phyloP scores from a whole-genome alignment of 2,888 invertebrate species.

The Terebella lapidaria region DNA sequence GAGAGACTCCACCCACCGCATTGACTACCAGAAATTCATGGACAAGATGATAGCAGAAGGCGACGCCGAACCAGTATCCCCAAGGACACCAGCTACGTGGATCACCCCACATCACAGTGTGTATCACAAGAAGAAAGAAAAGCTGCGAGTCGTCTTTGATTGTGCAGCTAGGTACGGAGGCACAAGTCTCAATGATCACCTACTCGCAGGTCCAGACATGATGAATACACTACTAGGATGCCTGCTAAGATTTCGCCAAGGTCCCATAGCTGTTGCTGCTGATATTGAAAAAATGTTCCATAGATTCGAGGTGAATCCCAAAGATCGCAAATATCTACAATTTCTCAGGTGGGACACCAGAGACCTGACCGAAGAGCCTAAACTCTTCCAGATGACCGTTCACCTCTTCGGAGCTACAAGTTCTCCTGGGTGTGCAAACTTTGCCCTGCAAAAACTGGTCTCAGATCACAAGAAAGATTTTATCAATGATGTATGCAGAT shows the following conservation, averaged over 20 bases:
- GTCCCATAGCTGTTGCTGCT: neutral
- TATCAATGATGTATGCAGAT: conserved; percentile 8
- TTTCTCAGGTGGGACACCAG: conserved; percentile 4
- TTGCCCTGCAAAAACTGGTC: conserved; percentile 5
- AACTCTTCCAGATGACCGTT: conserved; percentile 5
- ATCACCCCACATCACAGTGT: conserved; percentile 10
- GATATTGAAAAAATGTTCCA: conserved; percentile 12
- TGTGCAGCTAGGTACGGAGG: conserved; percentile 5
- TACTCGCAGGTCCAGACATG: conserved; percentile 7
- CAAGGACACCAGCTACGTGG: neutral
- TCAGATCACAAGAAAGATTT: neutral
- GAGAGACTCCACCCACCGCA: neutral
- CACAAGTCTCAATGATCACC: conserved; percentile 5
- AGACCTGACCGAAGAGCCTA: neutral
- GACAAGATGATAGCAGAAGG: neutral
- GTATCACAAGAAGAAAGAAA: conserved; percentile 7
- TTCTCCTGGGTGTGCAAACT: conserved; percentile 11
- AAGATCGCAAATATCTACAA: conserved; percentile 2
- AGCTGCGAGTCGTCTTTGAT: conserved; percentile 10
- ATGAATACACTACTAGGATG: conserved; percentile 6
- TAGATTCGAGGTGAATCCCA: neutral
- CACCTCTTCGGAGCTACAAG: conserved; percentile 9
- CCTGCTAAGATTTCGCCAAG: neutral
- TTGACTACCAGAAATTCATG: conserved; percentile 4
- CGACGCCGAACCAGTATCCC: conserved; percentile 4